Base-by-base conservation (phyloP, 2,113 vertebrate genomes). In the Cynopterus brachyotis region DNA sequence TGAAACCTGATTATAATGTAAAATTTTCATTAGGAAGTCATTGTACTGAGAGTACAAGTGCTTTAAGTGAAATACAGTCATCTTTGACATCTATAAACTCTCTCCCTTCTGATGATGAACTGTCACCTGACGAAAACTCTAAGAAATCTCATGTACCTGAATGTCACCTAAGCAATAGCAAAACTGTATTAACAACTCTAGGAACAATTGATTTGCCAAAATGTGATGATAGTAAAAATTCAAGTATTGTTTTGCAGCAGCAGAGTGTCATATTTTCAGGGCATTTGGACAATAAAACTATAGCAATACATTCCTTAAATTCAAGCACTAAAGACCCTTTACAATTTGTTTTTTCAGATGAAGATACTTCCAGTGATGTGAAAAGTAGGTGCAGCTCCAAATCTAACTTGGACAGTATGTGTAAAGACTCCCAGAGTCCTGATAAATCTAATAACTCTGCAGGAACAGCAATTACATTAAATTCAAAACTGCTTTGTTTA, bases 71-170 rank as follows among this genome's bases (percentile, higher is more conserved):
- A 97, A 99, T 99, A 94, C 99, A 99, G 94, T 99, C 99, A 60
- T 99, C 99, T 40, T 98, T 99, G 91, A 99, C 99, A n/a, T 99
- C 99, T 55, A 99, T 99, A 97, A 99, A 99, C 97, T 99, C 99
- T 37, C 98, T 99, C 59, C 99, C 99, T 87, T 99, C 99, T 78
- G 99, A 99, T 84, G 99, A 99, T 94, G 99, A 98, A 0, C 96
- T 98, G 82, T 99, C 99, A 85, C 98, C 98, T 97, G 99, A 99
- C 97, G 98, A 99, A 80, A 99, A 97, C 96, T 99, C 99, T 50
- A 99, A 98, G 96, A 98, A 98, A 94, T 98, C 98, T 94, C 0
- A 98, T 89, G 84, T 98, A 94, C 98, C 98, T 67, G 98, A 98
- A 80, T 97, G 97, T 79, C 98, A 98, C 66, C 94, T 98, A 94